These are phyloP conservation scores for Buceros bicornis DNA, from an alignment of 2,797 vertebrate genomes.

Conservation along the genomic window DNA sequence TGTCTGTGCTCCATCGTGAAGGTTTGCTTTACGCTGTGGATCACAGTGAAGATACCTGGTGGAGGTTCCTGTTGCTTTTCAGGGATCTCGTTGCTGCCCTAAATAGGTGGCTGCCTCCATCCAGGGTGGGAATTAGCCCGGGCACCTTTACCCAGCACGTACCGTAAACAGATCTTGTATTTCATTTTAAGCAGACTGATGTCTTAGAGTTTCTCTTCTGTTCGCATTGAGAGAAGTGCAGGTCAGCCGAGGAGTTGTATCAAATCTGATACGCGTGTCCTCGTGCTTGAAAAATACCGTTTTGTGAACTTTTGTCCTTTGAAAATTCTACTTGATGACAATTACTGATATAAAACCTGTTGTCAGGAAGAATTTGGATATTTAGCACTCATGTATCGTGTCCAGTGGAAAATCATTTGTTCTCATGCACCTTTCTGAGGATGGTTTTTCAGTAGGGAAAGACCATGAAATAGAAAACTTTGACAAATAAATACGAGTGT, in stretches of 20 bases:
- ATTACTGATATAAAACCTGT: background rate
- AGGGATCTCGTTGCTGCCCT: background rate
- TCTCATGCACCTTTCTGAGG: background rate
- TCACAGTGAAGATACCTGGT: background rate
- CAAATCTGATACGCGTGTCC: background rate
- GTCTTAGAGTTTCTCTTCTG: background rate
- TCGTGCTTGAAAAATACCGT: background rate
- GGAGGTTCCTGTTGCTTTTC: background rate
- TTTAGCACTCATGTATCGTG: fast-evolving
- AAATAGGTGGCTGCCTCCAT: background rate
- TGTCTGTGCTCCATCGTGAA: background rate
- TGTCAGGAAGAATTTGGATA: background rate
- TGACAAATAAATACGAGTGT: fast-evolving
- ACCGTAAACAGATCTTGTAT: background rate
- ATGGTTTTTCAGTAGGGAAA: background rate
- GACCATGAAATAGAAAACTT: background rate
- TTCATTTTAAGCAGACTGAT: background rate
- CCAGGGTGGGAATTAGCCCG: background rate
- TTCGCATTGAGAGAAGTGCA: background rate
- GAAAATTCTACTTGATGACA: background rate
- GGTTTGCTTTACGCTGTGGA: background rate
- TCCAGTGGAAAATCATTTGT: background rate
- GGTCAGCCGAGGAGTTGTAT: background rate
- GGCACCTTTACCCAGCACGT: background rate
- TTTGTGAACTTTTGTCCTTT: background rate